Conservation (phyloP, 2,888 invertebrate species). For the Chloroclystis v-ata region DNA sequence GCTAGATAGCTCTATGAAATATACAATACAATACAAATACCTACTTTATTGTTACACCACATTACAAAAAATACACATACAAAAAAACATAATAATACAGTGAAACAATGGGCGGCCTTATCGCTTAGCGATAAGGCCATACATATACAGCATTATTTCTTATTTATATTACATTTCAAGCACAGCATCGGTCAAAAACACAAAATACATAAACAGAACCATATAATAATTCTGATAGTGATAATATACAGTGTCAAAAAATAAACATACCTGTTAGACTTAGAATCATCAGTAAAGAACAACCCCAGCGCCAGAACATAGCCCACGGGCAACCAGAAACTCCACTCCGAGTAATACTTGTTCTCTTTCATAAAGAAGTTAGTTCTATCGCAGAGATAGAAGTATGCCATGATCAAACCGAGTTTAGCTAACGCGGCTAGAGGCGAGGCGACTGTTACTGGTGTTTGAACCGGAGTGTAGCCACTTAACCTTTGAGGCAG, state of each 20-base stretch:
- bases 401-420: conserved; percentile 93
- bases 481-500: conserved; percentile 68
- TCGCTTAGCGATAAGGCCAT: too few relatives aligned
- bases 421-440: conserved; percentile 85
- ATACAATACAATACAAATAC: too few relatives aligned
- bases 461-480: conserved; percentile 60
- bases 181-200: too few relatives aligned
- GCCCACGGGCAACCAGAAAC: conserved; percentile 96
- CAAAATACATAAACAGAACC: too few relatives aligned
- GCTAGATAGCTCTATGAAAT: too few relatives aligned
- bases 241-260: background rate
- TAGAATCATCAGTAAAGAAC: conserved; percentile 96
- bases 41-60: too few relatives aligned
- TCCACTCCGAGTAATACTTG: conserved; percentile 97
- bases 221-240: background rate
- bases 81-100: too few relatives aligned
- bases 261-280: conserved; percentile 74
- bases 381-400: conserved; percentile 96
- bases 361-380: conserved; percentile 99
- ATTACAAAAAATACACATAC: too few relatives aligned
- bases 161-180: too few relatives aligned
- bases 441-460: conserved; percentile 51
- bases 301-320: conserved; percentile 95
- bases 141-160: too few relatives aligned
- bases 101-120: too few relatives aligned